Conservation (phyloP, 2,113 vertebrate species). For the Daubentonia madagascariensis region DNA sequence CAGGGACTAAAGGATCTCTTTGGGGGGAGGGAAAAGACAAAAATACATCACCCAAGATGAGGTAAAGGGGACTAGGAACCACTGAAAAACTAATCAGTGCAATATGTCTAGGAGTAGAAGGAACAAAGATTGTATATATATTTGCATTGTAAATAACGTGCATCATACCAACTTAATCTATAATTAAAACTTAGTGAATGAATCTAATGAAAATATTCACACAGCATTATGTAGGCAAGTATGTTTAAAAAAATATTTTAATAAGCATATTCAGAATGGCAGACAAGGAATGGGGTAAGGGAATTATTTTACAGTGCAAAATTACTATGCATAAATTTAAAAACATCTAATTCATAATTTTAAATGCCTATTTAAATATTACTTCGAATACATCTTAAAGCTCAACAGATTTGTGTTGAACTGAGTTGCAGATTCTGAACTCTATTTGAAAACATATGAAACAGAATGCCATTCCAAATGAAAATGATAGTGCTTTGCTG, state of each 20-base stretch:
- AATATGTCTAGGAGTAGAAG: neutral
- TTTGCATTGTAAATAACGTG: neutral
- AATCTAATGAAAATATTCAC: constrained; percentile 36
- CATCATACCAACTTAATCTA: neutral
- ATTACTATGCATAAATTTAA: constrained; percentile 77
- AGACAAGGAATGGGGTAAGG: constrained; percentile 71
- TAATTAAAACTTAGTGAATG: neutral
- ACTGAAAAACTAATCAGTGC: neutral
- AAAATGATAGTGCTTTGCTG: neutral
- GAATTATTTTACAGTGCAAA: constrained; percentile 85
- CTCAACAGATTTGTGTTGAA: constrained; percentile 63
- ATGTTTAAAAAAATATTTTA: constrained; percentile 86
- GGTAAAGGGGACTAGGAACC: neutral
- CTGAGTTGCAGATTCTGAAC: constrained; percentile 61
- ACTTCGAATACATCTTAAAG: constrained; percentile 67
- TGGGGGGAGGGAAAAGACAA: neutral
- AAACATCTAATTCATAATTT: constrained; percentile 65
- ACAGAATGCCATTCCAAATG: constrained; percentile 53
- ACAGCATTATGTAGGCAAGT: constrained; percentile 50
- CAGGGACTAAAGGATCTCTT: neutral
- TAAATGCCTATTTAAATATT: constrained; percentile 65
- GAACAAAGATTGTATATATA: neutral
- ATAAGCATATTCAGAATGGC: constrained; percentile 84
- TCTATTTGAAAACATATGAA: constrained; percentile 49
- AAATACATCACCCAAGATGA: neutral